Conservation (phyloP, 37 sponge, comb jelly and placozoan species). For the Chondrilla cf. caribensis region DNA sequence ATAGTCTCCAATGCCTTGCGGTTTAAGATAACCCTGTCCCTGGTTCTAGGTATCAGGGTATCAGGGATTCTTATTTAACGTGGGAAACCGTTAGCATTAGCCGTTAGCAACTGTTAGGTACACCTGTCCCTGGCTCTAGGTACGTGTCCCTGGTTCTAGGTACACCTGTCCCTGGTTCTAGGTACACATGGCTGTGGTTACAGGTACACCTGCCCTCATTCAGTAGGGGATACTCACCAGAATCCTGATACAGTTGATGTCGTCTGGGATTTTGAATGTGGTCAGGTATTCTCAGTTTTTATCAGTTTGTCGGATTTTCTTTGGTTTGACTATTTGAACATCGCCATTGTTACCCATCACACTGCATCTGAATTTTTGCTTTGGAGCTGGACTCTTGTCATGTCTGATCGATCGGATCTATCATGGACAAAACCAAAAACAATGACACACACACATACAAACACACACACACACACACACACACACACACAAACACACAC, state of each 20-base stretch:
- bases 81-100: no score
- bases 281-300: not conserved
- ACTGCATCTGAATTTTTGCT: not conserved
- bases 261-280: slow-evolving; percentile 19
- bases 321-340: not conserved
- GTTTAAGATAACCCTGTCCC: no score
- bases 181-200: no score
- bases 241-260: slow-evolving; percentile 52
- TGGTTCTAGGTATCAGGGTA: no score
- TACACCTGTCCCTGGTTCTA: no score
- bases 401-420: slow-evolving; percentile 27
- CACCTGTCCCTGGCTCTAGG: no score
- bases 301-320: not conserved
- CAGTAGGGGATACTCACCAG: not conserved
- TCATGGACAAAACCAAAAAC: not conserved
- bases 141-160: no score
- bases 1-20: no score
- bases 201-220: not conserved
- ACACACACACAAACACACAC: no score
- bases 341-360: slow-evolving; percentile 44
- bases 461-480: no score
- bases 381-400: slow-evolving; percentile 37
- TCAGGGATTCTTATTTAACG: no score
- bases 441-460: not conserved
- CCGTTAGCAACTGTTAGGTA: no score